phyloP scores from a whole-genome alignment of 2,888 invertebrate species.

The Euclidia mi region DNA sequence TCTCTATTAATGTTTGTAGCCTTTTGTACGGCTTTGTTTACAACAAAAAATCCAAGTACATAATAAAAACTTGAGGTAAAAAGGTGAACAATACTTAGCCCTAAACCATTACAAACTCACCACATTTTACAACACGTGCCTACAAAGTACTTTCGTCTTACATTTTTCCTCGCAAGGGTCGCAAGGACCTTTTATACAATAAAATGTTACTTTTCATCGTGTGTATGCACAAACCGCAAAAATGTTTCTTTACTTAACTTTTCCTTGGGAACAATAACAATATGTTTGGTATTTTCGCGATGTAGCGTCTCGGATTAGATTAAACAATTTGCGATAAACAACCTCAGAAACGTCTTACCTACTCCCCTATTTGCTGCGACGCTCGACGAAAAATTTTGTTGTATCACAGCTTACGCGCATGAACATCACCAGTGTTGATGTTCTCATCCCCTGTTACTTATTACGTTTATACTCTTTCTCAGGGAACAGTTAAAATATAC shows the following conservation, averaged over 20 bases:
- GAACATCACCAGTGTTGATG: conserved; percentile 32
- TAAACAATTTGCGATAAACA: conserved; percentile 47
- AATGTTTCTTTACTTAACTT: conserved; percentile 18
- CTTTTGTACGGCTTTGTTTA: background rate
- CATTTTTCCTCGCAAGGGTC: conserved; percentile 32
- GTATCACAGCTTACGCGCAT: conserved; percentile 33
- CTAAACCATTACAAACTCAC: conserved; percentile 13
- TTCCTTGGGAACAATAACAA: conserved; percentile 12
- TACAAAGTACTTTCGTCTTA: conserved; percentile 17
- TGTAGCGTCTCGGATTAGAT: conserved; percentile 28
- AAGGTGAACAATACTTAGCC: conserved; percentile 1
- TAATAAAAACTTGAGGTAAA: background rate
- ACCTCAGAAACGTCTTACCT: conserved; percentile 27
- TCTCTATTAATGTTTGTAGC: background rate
- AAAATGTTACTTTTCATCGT: conserved; percentile 41
- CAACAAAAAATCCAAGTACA: background rate
- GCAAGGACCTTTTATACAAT: conserved; percentile 37
- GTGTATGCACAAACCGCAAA: conserved; percentile 29
- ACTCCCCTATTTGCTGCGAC: conserved; percentile 25
- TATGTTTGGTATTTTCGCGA: conserved; percentile 35
- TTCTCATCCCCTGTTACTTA: conserved; percentile 15
- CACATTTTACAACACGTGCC: conserved; percentile 15
- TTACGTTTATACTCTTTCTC: conserved; percentile 18
- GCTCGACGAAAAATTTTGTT: conserved; percentile 31
- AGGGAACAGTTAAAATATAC: conserved; percentile 10